Evolutionary conservation across 2,797 vertebrate genomes (phyloP), one percentile per base, ranked within the genome.

Genomic region (Halcyon chelicuti): DNA sequence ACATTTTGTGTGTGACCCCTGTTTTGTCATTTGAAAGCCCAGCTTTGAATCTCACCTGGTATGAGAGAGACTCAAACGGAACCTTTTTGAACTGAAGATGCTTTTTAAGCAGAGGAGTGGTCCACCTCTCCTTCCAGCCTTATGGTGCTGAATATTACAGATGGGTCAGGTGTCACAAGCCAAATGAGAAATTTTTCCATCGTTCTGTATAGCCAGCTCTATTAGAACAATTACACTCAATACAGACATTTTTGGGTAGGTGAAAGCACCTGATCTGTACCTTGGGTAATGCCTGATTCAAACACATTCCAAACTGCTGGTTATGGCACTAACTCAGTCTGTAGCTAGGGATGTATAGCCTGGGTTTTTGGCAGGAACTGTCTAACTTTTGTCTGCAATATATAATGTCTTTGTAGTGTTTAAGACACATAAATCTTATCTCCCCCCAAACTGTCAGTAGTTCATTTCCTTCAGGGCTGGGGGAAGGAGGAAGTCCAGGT

Each of bases 341-440:
- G 90, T 76, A 94, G 70, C 83, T 68, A 61, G 85, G 60, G 60
- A 86, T 95, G 47, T 82, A 84, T 74, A 75, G 93, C 75, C 89
- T 92, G 62, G 42, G 49, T 0, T 88, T 93, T 90, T 96, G 92
- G 89, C 89, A 97, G 76, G 81, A 94, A n/a, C 74, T 94, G 88
- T 94, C 93, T 95, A 67, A 95, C 90, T 92, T 92, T 95, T 94
- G 79, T 97, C 93, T 95, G 81, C 67, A 80, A 86, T 92, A 76
- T 80, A 85, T 94, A 95, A 65, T 86, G 88, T 94, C 92, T 95
- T 89, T 90, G 82, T 90, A 89, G 94, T 85, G 62, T 93, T 97
- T 90, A 97, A 95, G 96, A 93, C 89, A 4, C 81, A 97, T 90
- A 94, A 96, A 96, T 97, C 95, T 96, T 93, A 80, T 85, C 85